Conservation (phyloP, 53 echinoderm and acorn worm genomes). For the Crossaster papposus region DNA sequence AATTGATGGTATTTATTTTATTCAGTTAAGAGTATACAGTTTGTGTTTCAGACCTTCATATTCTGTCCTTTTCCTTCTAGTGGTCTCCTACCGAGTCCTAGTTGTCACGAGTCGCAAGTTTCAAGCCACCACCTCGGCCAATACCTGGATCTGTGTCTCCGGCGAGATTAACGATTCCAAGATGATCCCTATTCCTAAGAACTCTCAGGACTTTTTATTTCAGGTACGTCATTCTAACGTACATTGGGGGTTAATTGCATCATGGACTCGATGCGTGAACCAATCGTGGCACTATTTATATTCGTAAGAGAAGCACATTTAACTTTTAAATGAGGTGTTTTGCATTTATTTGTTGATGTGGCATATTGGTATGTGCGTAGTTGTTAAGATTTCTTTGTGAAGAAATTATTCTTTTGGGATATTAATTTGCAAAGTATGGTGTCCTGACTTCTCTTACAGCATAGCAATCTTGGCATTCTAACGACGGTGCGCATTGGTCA, state of each 20-base stretch:
- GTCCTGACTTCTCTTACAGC: conserved; percentile 59
- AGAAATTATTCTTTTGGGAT: background rate
- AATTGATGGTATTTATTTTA: no score
- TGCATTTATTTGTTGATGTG: background rate
- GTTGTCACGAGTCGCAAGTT: conserved; percentile 94
- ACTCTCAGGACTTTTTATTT: conserved; percentile 84
- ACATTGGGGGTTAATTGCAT: no score
- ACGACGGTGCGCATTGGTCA: conserved; percentile 96
- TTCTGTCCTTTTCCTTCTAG: conserved; percentile 28
- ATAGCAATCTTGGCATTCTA: conserved; percentile 89
- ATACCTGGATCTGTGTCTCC: conserved; percentile 90
- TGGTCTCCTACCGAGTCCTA: conserved; percentile 84
- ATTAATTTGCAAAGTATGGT: background rate
- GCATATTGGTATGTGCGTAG: background rate
- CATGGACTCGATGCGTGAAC: no score
- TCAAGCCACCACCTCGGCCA: conserved; percentile 91
- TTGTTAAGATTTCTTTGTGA: background rate
- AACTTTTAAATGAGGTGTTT: background rate
- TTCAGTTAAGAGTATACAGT: no score
- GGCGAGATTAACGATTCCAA: conserved; percentile 87
- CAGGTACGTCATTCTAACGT: conserved; percentile 62
- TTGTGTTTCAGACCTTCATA: no score
- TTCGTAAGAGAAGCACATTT: background rate
- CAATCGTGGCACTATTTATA: no score
- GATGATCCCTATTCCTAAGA: conserved; percentile 90